Evolutionary conservation across 2,888 invertebrate species (phyloP).

Genomic region (Drosophila kambysellisi): DNA sequence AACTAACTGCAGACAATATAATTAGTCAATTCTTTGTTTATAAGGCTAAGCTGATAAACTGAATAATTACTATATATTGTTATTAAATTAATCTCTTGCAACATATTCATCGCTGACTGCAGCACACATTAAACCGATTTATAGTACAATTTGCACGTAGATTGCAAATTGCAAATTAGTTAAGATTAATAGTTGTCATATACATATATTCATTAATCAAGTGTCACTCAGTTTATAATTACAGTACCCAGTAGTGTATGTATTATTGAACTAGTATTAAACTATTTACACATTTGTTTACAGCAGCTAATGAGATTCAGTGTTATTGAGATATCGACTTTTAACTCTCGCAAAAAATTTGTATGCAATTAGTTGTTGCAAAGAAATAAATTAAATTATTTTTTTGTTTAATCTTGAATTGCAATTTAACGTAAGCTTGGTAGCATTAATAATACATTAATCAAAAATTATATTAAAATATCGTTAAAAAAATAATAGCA

Average conservation of each 20-base stretch:
- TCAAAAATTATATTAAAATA: background rate
- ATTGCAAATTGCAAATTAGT: slow-evolving; percentile 51
- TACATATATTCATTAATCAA: slow-evolving; percentile 48
- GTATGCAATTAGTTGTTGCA: background rate
- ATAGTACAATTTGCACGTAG: slow-evolving; percentile 34
- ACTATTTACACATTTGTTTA: slow-evolving; percentile 18
- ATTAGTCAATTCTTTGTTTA: slow-evolving; percentile 11
- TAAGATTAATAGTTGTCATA: slow-evolving; percentile 37
- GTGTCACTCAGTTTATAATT: slow-evolving; percentile 45
- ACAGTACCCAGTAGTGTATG: slow-evolving; percentile 1
- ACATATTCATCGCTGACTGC: slow-evolving; percentile 13
- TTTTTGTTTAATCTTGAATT: slow-evolving; percentile 1
- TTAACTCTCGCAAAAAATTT: background rate
- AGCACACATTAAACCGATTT: slow-evolving; percentile 35
- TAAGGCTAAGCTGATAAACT: slow-evolving; percentile 3
- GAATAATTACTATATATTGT: slow-evolving; percentile 4
- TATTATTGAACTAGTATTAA: slow-evolving; percentile 33
- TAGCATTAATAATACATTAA: background rate
- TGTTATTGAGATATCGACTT: slow-evolving; percentile 6
- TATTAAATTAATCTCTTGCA: slow-evolving; percentile 8
- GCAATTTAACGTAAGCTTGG: background rate
- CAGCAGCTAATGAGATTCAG: slow-evolving; percentile 32
- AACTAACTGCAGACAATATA: background rate
- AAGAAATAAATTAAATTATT: slow-evolving; percentile 9
- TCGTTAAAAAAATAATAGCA: background rate